Base-by-base conservation (phyloP, 1,140 invertebrate genomes). In the Papilio helenus region DNA sequence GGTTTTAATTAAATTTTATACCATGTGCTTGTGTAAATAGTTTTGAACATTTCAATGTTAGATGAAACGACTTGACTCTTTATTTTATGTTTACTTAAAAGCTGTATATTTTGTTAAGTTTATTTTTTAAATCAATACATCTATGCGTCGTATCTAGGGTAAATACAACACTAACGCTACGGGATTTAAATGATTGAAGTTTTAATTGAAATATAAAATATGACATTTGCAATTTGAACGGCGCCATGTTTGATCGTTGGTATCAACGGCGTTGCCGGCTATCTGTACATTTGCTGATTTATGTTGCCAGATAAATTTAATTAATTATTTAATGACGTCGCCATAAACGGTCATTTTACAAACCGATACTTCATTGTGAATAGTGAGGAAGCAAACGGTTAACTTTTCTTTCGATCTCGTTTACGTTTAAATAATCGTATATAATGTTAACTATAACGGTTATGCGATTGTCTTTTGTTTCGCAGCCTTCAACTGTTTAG, bases 291-390 rank as follows among this genome's bases (percentile, higher is more conserved):
- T 51, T 46, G 49, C 77, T 80, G 84, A 85, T 85, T 85, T 83
- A 85, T 79, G 81, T 83, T 83, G 81, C 79, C 80, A 55, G 58
- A 74, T 74, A 61, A 26, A 29, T 61, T 81, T 83, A 85, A 85
- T 85, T 79, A 85, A 83, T 83, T 81, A 80, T 81, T 83, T 83
- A 85, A 83, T 80, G 73, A 79, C 76, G 46, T 55, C 71, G 76
- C 77, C 71, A 46, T 65, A 61, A 61, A 68, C 61, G 80, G 76
- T 81, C 65, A 81, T 80, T 68, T 51, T 58, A 42, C 26, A 72
- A 55, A 72, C 58, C 76, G 74, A 77, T 80, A 44, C 23, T 68
- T 29, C 14, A 68, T 26, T 23, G 26, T 68, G 61, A 68, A 68
- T 68, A 68, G 26, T 29, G 61, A 68, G 61, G 61, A 14, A 68